Percentiles rank a stretch among this genome's conserved stretches.
These are phyloP conservation scores for Magallana ariakensis DNA, from an alignment of 1,140 invertebrate genomes.

Conservation along the genomic window DNA sequence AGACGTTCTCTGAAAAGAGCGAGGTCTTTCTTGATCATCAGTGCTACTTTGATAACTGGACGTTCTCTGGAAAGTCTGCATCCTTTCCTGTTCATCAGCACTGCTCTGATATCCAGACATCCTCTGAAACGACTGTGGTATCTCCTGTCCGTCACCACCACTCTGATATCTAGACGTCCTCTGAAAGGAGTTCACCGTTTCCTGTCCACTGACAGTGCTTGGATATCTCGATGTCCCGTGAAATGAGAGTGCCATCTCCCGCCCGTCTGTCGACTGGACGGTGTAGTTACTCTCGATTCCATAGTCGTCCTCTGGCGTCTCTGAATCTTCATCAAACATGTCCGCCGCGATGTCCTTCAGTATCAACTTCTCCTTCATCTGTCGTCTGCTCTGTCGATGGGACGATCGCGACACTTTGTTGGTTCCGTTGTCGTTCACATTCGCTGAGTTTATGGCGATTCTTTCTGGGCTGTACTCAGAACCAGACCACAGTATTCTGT, in stretches of 20 bases:
- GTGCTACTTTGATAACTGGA: background rate
- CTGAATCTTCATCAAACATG: constrained; percentile 60
- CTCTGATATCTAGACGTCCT: constrained; percentile 28
- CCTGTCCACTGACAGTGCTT: background rate
- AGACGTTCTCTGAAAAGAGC: background rate
- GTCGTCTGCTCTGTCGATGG: constrained; percentile 52
- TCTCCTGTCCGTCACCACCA: background rate
- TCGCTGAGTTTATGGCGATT: constrained; percentile 62
- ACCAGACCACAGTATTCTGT: constrained; percentile 66
- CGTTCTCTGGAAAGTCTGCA: background rate
- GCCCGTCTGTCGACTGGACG: constrained; percentile 52
- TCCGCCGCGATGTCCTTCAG: constrained; percentile 60
- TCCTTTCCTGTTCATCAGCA: background rate
- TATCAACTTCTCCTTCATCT: constrained; percentile 71
- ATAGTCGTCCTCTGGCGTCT: constrained; percentile 46
- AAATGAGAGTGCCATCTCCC: constrained; percentile 47
- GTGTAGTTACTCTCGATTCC: constrained; percentile 62
- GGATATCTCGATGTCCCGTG: background rate
- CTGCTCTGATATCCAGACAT: constrained; percentile 13
- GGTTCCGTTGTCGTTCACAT: constrained; percentile 9
- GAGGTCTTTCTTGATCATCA: background rate
- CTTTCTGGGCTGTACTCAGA: constrained; percentile 67
- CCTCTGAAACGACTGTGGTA: background rate
- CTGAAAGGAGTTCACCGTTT: background rate
- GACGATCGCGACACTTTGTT: constrained; percentile 49